phyloP scores from a whole-genome alignment of 2,888 invertebrate genomes.

The Lysandra bellargus region DNA sequence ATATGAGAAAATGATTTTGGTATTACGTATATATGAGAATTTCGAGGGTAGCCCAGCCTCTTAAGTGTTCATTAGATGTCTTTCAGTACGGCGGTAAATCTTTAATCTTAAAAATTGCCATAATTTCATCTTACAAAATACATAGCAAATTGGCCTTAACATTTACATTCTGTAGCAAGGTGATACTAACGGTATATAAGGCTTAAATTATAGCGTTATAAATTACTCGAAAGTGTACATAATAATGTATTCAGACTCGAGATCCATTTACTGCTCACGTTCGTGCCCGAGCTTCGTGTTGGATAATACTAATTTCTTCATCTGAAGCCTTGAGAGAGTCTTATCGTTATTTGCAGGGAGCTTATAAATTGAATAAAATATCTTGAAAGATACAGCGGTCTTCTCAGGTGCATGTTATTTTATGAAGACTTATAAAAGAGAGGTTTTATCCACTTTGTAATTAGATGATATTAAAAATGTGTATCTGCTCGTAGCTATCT shows the following conservation, averaged over 20 bases:
- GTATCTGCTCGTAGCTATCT: no score
- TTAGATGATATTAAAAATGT: background rate
- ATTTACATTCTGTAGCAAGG: background rate
- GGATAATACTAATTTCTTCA: slow-evolving; percentile 26
- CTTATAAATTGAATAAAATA: slow-evolving; percentile 27
- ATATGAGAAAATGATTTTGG: no score
- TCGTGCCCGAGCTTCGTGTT: slow-evolving; percentile 8
- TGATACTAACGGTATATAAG: background rate
- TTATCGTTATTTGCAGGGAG: slow-evolving; percentile 9
- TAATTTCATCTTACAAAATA: background rate
- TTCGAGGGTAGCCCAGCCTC: no score
- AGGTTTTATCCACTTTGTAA: background rate
- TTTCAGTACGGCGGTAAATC: background rate
- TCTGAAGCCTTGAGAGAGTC: slow-evolving; percentile 6
- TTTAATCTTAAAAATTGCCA: background rate
- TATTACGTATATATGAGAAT: no score
- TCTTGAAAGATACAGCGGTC: slow-evolving; percentile 4
- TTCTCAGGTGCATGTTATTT: background rate
- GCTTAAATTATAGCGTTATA: slow-evolving; percentile 25
- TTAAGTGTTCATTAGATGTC: no score
- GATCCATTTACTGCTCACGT: slow-evolving; percentile 26
- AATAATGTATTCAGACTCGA: slow-evolving; percentile 28
- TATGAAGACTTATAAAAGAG: background rate
- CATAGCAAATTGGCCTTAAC: background rate
- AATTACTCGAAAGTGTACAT: slow-evolving; percentile 29